A percentile compares a stretch with the other conserved stretches of the same genome.
These are phyloP conservation scores for Lepidurus arcticus DNA, from an alignment of 1,140 invertebrate genomes.

Conservation along the genomic window DNA sequence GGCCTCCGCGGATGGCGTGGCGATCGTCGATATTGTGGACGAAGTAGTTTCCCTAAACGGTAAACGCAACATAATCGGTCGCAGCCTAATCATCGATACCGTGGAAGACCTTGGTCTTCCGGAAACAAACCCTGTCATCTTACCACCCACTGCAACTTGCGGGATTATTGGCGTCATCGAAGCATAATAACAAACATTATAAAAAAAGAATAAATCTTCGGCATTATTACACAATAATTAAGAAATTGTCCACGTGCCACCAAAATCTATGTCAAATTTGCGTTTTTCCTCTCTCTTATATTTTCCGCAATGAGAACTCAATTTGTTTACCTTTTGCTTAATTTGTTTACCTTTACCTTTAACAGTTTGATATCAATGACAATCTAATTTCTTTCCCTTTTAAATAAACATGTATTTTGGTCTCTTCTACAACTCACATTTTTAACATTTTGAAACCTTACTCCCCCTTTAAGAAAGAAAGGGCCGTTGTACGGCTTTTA, in stretches of 20 bases:
- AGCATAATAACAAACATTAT: neutral
- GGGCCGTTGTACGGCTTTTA: too few relatives aligned
- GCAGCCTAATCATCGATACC: slow-evolving; percentile 70
- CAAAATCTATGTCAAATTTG: slow-evolving; percentile 19
- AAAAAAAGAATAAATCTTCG: neutral
- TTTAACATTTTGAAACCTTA: too few relatives aligned
- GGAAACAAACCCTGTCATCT: slow-evolving; percentile 59
- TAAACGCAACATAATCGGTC: slow-evolving; percentile 63
- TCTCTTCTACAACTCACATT: too few relatives aligned
- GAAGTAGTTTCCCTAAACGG: slow-evolving; percentile 55
- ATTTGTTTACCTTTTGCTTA: neutral
- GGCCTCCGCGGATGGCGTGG: slow-evolving; percentile 55
- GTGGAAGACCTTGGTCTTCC: slow-evolving; percentile 64
- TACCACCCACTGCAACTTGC: slow-evolving; percentile 66
- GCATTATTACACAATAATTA: neutral
- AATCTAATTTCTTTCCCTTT: too few relatives aligned
- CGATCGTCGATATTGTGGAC: slow-evolving; percentile 58
- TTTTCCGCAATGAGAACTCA: neutral
- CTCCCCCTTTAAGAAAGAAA: too few relatives aligned
- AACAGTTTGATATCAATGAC: too few relatives aligned
- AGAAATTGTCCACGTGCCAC: neutral
- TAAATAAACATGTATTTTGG: too few relatives aligned
- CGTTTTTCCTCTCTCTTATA: neutral
- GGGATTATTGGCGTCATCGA: slow-evolving; percentile 55
- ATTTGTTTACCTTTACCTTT: too few relatives aligned